Evolutionary conservation across 2,113 vertebrate species (phyloP), one percentile per base, ranked within the genome.

Genomic region (Lamprologus sp.): DNA sequence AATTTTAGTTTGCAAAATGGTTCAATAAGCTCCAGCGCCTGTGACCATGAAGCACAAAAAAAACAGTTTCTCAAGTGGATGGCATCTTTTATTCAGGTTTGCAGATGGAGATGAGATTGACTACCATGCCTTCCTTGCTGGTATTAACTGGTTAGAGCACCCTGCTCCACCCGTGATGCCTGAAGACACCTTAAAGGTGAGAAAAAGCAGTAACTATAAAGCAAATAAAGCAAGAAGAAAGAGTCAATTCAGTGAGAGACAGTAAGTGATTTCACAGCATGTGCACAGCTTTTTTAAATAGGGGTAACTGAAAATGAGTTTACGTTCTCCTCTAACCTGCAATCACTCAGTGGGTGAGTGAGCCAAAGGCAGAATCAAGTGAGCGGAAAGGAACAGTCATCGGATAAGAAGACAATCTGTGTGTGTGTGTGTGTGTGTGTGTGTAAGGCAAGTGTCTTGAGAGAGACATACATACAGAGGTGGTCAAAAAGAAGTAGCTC

Each of bases 121-220:
- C 94, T 98, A 98, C 77, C 28, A 95, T 1, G 96, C 95, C 11
- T 95, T 99, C 88, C 86, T 98, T 70, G 90, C 94, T 89, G 94
- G 88, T 4, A 93, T 99, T 84, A 97, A 99, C 95, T 99, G 98
- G 97, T 91, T 95, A 90, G 91, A 96, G 79, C 96, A 97, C 88
- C 95, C 90, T 2, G 54, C 96, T 40, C 87, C 94, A 9, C 88
- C 84, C 9, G 91, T 91, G 15, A 85, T 84, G 86, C 84, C 93
- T 1, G 84, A 92, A 13, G 92, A 94, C 88, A n/a, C 6, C 35
- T 12, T 93, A 15, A 92, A 90, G 90, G 93, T 95, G 79, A 81
- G 73, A 56, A n/a, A 75, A 21, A 54, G 35, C 4, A 58, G 33
- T 1, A 2, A 10, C 33, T 14, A 13, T 55, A 4, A 63, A 33